A percentile compares a stretch with the other conserved stretches of the same genome.
These are phyloP conservation scores for Drosophila ercepeae DNA, from an alignment of 1,140 invertebrate genomes.

Conservation along the genomic window DNA sequence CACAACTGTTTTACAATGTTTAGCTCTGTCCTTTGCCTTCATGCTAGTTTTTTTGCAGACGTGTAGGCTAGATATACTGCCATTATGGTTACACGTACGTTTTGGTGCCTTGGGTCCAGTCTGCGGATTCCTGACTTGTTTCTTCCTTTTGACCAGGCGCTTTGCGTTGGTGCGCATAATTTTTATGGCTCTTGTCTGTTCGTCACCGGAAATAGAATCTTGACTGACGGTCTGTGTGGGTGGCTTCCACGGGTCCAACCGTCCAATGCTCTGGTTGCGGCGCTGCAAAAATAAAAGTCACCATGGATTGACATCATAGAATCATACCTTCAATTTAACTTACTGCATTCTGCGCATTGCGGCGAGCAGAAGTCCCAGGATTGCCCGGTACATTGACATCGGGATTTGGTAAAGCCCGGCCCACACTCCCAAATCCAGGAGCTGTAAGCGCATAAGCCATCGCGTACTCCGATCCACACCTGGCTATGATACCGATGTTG, in stretches of 20 bases:
- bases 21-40: background rate
- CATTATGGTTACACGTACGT: background rate
- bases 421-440: background rate
- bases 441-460: background rate
- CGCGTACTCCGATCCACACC: slow-evolving; percentile 1
- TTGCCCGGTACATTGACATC: background rate
- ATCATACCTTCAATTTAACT: background rate
- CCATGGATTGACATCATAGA: background rate
- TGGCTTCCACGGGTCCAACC: slow-evolving; percentile 17
- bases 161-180: slow-evolving; percentile 25
- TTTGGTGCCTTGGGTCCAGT: background rate
- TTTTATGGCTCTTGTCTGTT: slow-evolving; percentile 24
- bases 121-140: background rate
- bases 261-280: background rate
- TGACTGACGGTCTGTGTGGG: slow-evolving; percentile 6
- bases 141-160: background rate
- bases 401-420: background rate
- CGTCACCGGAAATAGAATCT: slow-evolving; percentile 36
- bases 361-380: background rate
- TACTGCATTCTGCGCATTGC: background rate
- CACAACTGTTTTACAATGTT: background rate
- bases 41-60: background rate
- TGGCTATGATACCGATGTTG: slow-evolving; percentile 11
- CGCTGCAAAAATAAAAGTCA: background rate
- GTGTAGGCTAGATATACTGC: background rate